Conservation (phyloP, 2,888 invertebrate genomes). For the Andricus quercusramuli region DNA sequence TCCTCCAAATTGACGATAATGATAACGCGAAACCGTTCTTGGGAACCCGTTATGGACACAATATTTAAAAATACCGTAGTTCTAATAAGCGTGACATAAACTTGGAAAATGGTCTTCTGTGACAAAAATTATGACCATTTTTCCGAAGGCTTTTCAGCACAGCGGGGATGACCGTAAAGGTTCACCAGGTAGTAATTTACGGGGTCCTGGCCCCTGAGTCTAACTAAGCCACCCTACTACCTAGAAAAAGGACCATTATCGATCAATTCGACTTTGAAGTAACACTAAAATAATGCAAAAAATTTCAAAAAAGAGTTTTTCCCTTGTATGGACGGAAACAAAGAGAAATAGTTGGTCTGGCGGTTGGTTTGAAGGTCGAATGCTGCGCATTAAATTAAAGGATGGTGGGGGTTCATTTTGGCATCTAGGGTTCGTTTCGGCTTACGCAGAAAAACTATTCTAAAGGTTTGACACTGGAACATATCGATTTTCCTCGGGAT, state of each 20-base stretch:
- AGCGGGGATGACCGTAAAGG: slow-evolving; percentile 21
- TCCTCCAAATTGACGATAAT: background rate
- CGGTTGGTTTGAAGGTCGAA: slow-evolving; percentile 15
- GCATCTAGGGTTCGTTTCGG: background rate
- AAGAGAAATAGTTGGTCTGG: background rate
- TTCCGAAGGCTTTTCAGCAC: slow-evolving; percentile 3
- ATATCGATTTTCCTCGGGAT: slow-evolving; percentile 76
- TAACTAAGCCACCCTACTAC: background rate
- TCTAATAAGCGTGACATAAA: background rate
- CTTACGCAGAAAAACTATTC: slow-evolving; percentile 40
- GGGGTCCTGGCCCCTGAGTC: background rate
- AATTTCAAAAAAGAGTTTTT: background rate
- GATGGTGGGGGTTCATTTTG: slow-evolving; percentile 6
- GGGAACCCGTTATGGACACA: background rate
- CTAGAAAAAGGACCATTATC: slow-evolving; percentile 3
- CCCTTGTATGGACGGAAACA: background rate
- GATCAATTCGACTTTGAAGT: background rate
- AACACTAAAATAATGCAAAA: background rate
- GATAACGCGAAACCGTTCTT: background rate
- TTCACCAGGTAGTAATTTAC: slow-evolving; percentile 17
- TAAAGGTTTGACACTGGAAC: slow-evolving; percentile 67
- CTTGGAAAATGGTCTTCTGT: background rate
- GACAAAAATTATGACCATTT: slow-evolving; percentile 1
- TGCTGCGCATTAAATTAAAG: slow-evolving; percentile 13
- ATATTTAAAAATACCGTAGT: background rate